Evolutionary conservation across 2,797 vertebrate species (phyloP).

Genomic region (Gastrophryne carolinensis): DNA sequence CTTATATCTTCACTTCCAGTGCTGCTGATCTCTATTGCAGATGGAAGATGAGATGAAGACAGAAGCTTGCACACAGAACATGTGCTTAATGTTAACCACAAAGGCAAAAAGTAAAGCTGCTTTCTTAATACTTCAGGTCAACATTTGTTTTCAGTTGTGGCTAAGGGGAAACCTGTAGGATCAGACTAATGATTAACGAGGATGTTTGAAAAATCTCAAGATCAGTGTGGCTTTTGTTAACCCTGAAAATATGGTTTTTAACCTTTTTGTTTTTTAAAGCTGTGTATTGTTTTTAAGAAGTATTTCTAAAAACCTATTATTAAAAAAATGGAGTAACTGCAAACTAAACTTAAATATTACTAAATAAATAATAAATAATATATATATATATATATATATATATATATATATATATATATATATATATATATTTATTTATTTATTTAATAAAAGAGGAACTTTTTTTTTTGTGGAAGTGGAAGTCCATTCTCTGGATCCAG

Average conservation of each 20-base stretch:
- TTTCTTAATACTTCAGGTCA: conserved; percentile 50
- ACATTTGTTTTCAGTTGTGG: conserved; percentile 54
- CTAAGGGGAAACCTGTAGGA: conserved; percentile 49
- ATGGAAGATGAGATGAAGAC: conserved; percentile 74
- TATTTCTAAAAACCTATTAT: not conserved
- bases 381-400: too few species aligned
- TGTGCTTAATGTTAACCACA: conserved; percentile 69
- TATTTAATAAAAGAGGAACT: too few species aligned
- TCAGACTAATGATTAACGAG: conserved; percentile 52
- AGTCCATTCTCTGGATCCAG: too few species aligned
- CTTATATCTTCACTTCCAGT: conserved; percentile 77
- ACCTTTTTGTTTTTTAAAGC: conserved; percentile 23
- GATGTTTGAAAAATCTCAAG: conserved; percentile 42
- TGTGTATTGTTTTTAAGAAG: not conserved
- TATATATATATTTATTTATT: too few species aligned
- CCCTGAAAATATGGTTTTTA: conserved; percentile 45
- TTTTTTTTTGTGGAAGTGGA: too few species aligned
- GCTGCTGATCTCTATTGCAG: conserved; percentile 72
- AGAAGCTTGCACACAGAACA: conserved; percentile 76
- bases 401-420: too few species aligned
- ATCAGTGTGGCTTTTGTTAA: conserved; percentile 51
- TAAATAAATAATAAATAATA: too few species aligned
- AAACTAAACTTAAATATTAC: too few species aligned
- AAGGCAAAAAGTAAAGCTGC: conserved; percentile 47
- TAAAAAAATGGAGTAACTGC: too few species aligned